Conservation (phyloP, 2,113 vertebrate genomes). For the Salminus brasiliensis region DNA sequence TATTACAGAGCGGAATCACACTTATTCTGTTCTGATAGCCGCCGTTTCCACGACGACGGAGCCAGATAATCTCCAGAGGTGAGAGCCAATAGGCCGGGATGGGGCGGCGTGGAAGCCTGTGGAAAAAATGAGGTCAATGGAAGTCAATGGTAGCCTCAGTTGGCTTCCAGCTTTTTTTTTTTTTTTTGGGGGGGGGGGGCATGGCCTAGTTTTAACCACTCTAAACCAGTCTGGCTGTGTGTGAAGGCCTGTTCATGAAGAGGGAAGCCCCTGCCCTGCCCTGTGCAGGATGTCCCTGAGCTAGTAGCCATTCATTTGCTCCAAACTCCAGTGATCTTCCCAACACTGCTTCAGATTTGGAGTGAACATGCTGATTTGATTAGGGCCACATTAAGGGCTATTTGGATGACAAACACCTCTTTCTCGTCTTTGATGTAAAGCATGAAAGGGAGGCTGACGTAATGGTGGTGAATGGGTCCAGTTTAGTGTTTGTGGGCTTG, state of each 20-base stretch:
- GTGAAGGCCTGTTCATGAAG: neutral
- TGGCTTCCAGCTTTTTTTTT: slow-evolving; percentile 6
- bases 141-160: slow-evolving; percentile 39
- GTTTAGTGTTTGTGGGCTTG: slow-evolving; percentile 25
- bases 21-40: slow-evolving; percentile 61
- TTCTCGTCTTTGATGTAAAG: slow-evolving; percentile 37
- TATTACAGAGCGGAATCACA: slow-evolving; percentile 41
- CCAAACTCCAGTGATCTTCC: neutral
- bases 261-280: slow-evolving; percentile 14
- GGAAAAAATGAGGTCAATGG: slow-evolving; percentile 68
- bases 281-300: slow-evolving; percentile 11
- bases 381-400: slow-evolving; percentile 35
- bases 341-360: slow-evolving; percentile 6
- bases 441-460: slow-evolving; percentile 48
- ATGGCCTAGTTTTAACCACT: slow-evolving; percentile 1
- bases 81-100: slow-evolving; percentile 66
- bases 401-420: slow-evolving; percentile 34
- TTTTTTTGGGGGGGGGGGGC: neutral
- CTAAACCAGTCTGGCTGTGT: neutral
- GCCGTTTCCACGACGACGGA: slow-evolving; percentile 78
- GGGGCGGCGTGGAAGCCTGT: slow-evolving; percentile 57
- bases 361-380: slow-evolving; percentile 32
- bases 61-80: slow-evolving; percentile 66
- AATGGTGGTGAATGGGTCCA: slow-evolving; percentile 32
- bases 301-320: slow-evolving; percentile 10